Base-by-base conservation (phyloP, 2,113 vertebrate genomes). In the Rhinolophus sinicus region DNA sequence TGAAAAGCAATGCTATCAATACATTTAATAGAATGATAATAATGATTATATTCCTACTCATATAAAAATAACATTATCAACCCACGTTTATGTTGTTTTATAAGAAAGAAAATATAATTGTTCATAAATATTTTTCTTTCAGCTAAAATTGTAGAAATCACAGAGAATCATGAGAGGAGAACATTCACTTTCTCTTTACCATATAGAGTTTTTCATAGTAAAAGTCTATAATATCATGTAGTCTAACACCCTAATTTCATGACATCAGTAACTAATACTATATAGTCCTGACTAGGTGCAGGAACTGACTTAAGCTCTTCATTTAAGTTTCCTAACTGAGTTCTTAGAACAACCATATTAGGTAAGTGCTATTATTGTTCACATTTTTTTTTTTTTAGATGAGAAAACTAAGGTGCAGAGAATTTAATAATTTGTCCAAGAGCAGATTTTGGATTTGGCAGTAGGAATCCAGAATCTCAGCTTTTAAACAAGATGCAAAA, bases 21-120 rank as follows among this genome's bases (percentile, higher is more conserved):
- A 91, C 44, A 77, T 54, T 94, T 65, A 91, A 50, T 67, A 60
- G 44, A 93, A 76, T 90, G n/a, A 52, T 70, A 69, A 54, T 62
- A 15, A 84, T 76, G 30, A 70, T 47, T 81, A 52, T 47, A 58
- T 56, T 95, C 19, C 33, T 64, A 47, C 15, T 24, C 67, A 65
- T 33, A 64, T 30, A 88, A 69, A 78, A 67, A 47, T 7, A 84
- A 94, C 72, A 80, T 35, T 35, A 65, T 95, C 24, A 88, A 92
- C 44, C 12, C 21, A 78, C 28, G 38, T 83, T 77, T 52, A 40
- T 19, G 33, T 72, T 72, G 13, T 90, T 90, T 84, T 70, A 54
- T 21, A 64, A 64, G 52, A 80, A 90, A 67, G 13, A 75, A n/a
- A 86, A 76, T 78, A 35, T 56, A 73, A 52, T 67, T 77, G 6